Conservation (phyloP, 2,797 vertebrate species). For the Periparus ater region DNA sequence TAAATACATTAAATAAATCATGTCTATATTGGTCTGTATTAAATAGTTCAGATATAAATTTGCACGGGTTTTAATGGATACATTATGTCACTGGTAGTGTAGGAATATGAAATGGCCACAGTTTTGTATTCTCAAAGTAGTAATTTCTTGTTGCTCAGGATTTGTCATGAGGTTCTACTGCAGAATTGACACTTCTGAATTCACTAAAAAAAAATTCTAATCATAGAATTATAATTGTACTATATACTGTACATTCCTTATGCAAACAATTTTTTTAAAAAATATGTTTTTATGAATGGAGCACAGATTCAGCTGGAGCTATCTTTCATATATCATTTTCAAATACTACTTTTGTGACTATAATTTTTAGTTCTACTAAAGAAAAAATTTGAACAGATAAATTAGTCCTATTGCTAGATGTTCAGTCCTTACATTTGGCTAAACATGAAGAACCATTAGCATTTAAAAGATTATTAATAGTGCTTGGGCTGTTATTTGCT, state of each 20-base stretch:
- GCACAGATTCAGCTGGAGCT: not conserved
- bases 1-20: not conserved
- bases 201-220: not conserved
- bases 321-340: not conserved
- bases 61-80: not conserved
- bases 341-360: not conserved
- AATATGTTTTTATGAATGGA: not conserved
- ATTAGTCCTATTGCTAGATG: not conserved
- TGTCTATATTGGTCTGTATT: not conserved
- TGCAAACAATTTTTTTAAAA: not conserved
- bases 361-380: not conserved
- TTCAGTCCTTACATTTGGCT: not conserved
- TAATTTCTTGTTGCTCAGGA: not conserved
- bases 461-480: not conserved
- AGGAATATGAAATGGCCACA: not conserved
- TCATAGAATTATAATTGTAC: not conserved
- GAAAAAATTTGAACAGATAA: not conserved
- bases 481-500: not conserved
- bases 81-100: not conserved
- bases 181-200: not conserved
- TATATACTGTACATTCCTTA: not conserved
- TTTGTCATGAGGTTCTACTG: not conserved
- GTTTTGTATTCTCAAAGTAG: not conserved
- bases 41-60: slow-evolving; percentile 1
- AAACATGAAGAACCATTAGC: not conserved